Evolutionary conservation across 2,797 vertebrate species (phyloP), one percentile per base, ranked within the genome.

Genomic region (Catamblyrhynchus diadema): DNA sequence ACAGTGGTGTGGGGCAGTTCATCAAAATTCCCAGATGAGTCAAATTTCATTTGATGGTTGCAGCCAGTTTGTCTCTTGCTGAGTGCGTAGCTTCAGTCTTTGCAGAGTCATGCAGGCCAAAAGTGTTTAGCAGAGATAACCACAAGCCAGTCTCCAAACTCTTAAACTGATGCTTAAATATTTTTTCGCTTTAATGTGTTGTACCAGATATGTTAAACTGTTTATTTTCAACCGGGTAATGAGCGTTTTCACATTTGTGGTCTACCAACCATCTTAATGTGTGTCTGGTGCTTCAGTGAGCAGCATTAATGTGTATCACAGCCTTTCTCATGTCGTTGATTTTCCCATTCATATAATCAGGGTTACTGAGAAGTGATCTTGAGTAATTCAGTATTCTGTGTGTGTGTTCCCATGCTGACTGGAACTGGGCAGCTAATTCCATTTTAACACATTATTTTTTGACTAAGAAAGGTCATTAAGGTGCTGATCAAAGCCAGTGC

Each of bases 61-160:
- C 66, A 90, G 90, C 81, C 79, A 77, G 87, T 83, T 93, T 94
- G 91, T 90, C 72, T 95, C 80, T 92, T 94, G 73, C 80, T 86
- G 84, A 84, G 81, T 45, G 6, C 2, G 11, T 77, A 64, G 67
- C 90, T 91, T 91, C 53, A 89, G 70, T 51, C 84, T 88, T 93
- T 93, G 94, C 93, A 89, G 93, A 93, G 93, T 94, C 96, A 93
- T 80, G 60, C 87, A 90, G 85, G 87, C 93, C 95, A 77, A 64
- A 94, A 96, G 47, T 96, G 92, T 95, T 95, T 19, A 62, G 44
- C 56, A 86, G 69, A 94, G 93, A 96, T 95, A 96, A 94, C 91
- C 91, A 88, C 95, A 95, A 93, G 82, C 66, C 73, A 17, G 85
- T 62, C 79, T 93, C 57, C 90, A 89, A 87, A 93, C 81, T 92